A percentile compares a stretch with the other conserved stretches of the same genome.
Evolutionary conservation across 2,797 vertebrate genomes (phyloP).

Genomic region (Coilia nasus): DNA sequence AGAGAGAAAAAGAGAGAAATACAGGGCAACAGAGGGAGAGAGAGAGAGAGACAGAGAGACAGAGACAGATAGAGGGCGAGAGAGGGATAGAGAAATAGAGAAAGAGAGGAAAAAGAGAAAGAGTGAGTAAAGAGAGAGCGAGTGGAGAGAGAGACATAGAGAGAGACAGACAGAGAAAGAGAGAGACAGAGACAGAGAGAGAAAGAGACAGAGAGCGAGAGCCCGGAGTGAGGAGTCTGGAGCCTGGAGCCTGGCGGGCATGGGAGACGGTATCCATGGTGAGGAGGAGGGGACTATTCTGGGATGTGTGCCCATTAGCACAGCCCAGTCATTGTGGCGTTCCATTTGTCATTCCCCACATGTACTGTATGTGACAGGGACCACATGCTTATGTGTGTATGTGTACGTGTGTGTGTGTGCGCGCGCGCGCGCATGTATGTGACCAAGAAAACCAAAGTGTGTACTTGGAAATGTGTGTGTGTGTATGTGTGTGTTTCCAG

Average conservation of each 20-base stretch:
- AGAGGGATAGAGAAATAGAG: not conserved
- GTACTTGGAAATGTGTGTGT: not conserved
- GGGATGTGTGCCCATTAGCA: conserved; percentile 4
- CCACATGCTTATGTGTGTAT: conserved; percentile 27
- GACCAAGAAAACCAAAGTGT: not conserved
- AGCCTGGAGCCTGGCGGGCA: not conserved
- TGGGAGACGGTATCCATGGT: conserved; percentile 22
- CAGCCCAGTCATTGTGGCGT: conserved; percentile 1
- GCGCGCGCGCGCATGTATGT: not conserved
- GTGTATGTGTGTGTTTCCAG: conserved; percentile 10
- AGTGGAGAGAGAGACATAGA: no score
- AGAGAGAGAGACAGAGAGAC: not conserved
- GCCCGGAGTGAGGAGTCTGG: not conserved
- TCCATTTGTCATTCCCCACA: conserved; percentile 23
- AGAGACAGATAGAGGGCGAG: not conserved
- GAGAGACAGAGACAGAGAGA: no score
- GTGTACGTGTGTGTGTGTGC: not conserved
- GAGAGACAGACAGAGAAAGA: no score
- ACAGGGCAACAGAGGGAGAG: not conserved
- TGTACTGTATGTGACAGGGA: conserved; percentile 2
- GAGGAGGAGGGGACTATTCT: conserved; percentile 25
- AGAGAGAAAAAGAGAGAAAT: no score
- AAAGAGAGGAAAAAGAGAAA: not conserved
- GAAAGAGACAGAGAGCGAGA: not conserved
- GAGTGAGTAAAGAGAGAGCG: not conserved